A percentile compares a stretch with the other conserved stretches of the same genome.
Conservation (phyloP, 2,113 vertebrate species). For the human region GRCh38 chr9:99690001-99690500, state of each 20-base stretch:
- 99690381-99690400: not conserved
- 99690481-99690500: not conserved
- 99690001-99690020: not conserved
- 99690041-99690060: not conserved
- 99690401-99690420: not conserved
- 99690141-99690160: not conserved
- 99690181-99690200: not conserved
- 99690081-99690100: not conserved
- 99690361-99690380: conserved; percentile 14
- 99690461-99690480: not conserved
- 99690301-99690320: not conserved
- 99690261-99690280: not conserved
- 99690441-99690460: not conserved
- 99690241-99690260: not conserved
- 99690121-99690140: not conserved
- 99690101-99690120: not conserved
- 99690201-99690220: not conserved
- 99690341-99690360: not conserved
- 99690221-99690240: not conserved
- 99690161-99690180: conserved; percentile 3
- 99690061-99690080: not conserved
- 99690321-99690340: not conserved
- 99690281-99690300: not conserved
- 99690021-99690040: not conserved
- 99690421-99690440: not conserved